Evolutionary conservation across 1,140 invertebrate species (phyloP), one percentile per base, ranked within the genome.

Genomic region (Drosophila kanapiae): DNA sequence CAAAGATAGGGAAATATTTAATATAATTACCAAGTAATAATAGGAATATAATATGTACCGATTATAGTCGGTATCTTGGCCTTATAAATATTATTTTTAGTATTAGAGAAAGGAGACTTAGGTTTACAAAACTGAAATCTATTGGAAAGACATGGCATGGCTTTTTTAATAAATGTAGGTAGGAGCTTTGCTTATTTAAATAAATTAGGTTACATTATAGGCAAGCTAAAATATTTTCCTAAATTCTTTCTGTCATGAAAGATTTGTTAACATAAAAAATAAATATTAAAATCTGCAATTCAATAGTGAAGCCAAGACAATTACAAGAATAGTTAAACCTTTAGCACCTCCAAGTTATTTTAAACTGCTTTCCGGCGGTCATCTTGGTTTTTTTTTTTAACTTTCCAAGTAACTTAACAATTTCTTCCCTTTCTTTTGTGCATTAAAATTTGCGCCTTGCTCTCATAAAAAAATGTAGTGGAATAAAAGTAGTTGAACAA

Each of bases 401-500:
- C 7, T 45, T 51, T 29, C 7, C 2, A 16, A 31, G 47, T 54
- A 54, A 70, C 48, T 68, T 42, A 3, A 18, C 4, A 23, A 35
- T 23, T 37, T 16, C 18, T 29, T 16, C 1, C 8, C 4, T 8
- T 45, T 18, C 10, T 31, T 38, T 31, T 64, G 31, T 16, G 47
- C 5, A 11, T 14, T 13, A 14, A 53, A 53, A 16, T 40, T 27
- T 35, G 43, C 7, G 35, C 10, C 18, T 40, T 14, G 51, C 29
- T 33, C n/a, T 40, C 27, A 2, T 16, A 23, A 10, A 60, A 58
- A 29, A 60, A 40, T 59, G 40, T 42, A 29, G 35, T 14, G 5
- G 16, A 59, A 72, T 18, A n/a, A 49, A 49, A 42, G 18, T 14
- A 59, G 40, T 38, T 23, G 18, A 29, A 51, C 61, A 69, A 67